Evolutionary conservation across 2,113 vertebrate genomes (phyloP), one percentile per base, ranked within the genome.

Genomic region (Chiloscyllium plagiosum): DNA sequence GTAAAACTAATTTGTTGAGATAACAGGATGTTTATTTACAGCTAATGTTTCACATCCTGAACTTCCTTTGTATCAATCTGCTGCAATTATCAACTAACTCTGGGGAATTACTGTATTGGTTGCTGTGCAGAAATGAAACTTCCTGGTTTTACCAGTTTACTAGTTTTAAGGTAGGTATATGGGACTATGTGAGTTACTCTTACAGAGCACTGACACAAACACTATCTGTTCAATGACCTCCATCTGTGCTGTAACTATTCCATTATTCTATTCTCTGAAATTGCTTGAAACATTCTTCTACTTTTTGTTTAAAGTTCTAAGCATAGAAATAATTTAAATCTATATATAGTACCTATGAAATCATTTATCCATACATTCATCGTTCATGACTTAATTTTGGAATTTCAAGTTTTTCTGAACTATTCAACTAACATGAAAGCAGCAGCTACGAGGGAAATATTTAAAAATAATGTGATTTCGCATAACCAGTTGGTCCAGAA

Each of bases 1-100:
- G 20, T 95, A 94, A 94, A 94, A 94, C 92, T 69, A 69, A 90
- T 17, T 87, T 50, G 47, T 87, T 12, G 52, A 26, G 50, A 87
- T 10, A 87, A 12, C 65, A 66, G 65, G 61, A 68, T 93, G 87
- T 61, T 90, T 61, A 50, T 5, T 29, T 24, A 10, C 47, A 89
- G 52, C 86, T 89, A 89, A 8, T 56, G 47, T 90, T 83, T 2
- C 50, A 86, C 47, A 24, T 24, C 6, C 47, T 86, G 24, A 29
- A 89, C 42, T 92, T 92, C 33, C 89, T 92, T 66, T 15, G 6
- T 89, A 56, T 89, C 50, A 89, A 89, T 29, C 15, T 19, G 89
- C 33, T 92, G 61, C 19, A 61, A 92, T 66, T 92, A 89, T 24
- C 83, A 29, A 29, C 47, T 26, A 24, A 92, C 29, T 92, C 24